Evolutionary conservation across 1,140 invertebrate genomes (phyloP).

Genomic region (Parasteatoda tepidariorum): DNA sequence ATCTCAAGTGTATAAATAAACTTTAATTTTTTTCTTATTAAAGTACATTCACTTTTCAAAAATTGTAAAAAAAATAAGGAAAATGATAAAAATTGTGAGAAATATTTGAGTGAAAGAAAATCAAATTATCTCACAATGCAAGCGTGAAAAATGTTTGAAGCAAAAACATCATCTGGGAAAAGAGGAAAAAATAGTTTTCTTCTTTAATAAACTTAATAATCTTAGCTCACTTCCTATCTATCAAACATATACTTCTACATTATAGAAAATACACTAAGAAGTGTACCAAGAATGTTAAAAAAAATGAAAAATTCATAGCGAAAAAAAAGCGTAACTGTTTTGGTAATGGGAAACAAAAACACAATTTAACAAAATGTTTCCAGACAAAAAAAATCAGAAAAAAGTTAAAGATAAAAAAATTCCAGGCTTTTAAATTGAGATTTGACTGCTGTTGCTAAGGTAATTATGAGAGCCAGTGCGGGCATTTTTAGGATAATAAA

Average conservation of each 20-base stretch:
- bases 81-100: too few species aligned
- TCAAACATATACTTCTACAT: neutral
- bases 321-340: neutral
- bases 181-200: neutral
- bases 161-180: neutral
- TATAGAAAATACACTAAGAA: neutral
- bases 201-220: too few species aligned
- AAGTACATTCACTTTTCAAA: neutral
- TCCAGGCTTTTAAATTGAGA: slow-evolving; percentile 15
- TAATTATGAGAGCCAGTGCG: neutral
- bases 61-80: too few species aligned
- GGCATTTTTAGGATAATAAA: neutral
- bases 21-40: neutral
- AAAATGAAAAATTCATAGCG: neutral
- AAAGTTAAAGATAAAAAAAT: neutral
- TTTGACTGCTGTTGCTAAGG: neutral
- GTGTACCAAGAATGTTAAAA: neutral
- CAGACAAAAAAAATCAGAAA: neutral
- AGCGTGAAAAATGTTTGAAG: neutral
- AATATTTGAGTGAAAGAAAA: neutral
- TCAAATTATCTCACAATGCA: slow-evolving; percentile 15
- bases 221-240: too few species aligned
- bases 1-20: neutral
- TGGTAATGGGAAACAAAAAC: slow-evolving; percentile 15
- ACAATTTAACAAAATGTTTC: neutral